Conservation (phyloP, 2,797 vertebrate species). For the Serranus cabrilla region DNA sequence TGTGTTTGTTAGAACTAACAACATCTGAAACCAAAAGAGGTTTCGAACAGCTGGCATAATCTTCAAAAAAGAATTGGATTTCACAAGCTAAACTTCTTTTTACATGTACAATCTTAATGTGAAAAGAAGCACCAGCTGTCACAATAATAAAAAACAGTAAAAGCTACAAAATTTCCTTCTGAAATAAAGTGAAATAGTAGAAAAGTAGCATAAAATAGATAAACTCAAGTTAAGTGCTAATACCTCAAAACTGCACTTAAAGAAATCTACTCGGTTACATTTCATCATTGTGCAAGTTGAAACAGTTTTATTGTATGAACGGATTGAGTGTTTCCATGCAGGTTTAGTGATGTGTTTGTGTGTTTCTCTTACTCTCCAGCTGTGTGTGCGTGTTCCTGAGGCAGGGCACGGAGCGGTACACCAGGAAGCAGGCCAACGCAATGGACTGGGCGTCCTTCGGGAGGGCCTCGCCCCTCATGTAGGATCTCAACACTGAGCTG, state of each 20-base stretch:
- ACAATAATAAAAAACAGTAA: not conserved
- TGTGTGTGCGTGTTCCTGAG: constrained; percentile 82
- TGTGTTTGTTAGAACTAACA: no score
- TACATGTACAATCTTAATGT: not conserved
- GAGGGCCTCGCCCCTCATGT: constrained; percentile 86
- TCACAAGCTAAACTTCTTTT: not conserved
- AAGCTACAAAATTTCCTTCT: not conserved
- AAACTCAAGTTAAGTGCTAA: not conserved
- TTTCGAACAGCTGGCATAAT: not conserved
- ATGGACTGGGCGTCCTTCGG: constrained; percentile 81
- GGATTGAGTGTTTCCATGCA: constrained; percentile 1
- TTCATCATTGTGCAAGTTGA: not conserved
- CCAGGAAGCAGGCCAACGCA: constrained; percentile 93
- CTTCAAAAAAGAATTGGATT: not conserved
- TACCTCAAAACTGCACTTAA: not conserved
- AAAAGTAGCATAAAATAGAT: not conserved
- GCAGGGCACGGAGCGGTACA: constrained; percentile 93
- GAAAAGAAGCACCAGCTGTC: not conserved
- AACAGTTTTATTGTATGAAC: not conserved
- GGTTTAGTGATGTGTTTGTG: not conserved
- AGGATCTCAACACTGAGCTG: constrained; percentile 86
- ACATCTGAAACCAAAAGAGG: not conserved
- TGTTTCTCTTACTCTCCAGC: constrained; percentile 76
- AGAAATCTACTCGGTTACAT: not conserved
- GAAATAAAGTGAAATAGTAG: not conserved